phyloP scores from a whole-genome alignment of 2,888 invertebrate species.

The Serrognathus titanus region DNA sequence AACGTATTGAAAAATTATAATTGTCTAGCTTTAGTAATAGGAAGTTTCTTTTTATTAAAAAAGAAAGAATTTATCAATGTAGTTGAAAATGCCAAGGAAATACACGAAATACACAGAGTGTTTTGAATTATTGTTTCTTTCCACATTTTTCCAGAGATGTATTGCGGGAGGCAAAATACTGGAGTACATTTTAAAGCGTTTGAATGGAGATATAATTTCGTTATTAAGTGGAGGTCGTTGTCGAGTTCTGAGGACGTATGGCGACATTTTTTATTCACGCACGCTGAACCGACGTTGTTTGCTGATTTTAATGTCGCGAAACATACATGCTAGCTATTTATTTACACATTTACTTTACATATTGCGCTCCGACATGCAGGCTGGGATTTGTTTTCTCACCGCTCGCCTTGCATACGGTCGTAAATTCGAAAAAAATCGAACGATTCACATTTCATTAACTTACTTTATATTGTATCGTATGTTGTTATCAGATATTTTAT shows the following conservation, averaged over 20 bases:
- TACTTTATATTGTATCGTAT: too few relatives aligned
- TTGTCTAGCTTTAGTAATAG: too few relatives aligned
- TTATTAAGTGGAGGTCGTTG: slow-evolving; percentile 32
- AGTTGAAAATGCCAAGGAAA: too few relatives aligned
- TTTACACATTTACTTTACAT: slow-evolving; percentile 31
- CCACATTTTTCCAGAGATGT: not conserved
- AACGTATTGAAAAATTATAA: too few relatives aligned
- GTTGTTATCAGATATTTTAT: too few relatives aligned
- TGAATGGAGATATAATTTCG: slow-evolving; percentile 31
- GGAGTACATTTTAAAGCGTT: slow-evolving; percentile 14
- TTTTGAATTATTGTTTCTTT: too few relatives aligned
- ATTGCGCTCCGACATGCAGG: slow-evolving; percentile 32
- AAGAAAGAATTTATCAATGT: too few relatives aligned
- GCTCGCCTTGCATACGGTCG: slow-evolving; percentile 1
- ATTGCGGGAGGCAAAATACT: slow-evolving; percentile 1
- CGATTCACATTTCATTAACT: too few relatives aligned
- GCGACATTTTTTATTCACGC: slow-evolving; percentile 36
- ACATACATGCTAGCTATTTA: slow-evolving; percentile 37
- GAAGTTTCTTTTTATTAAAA: too few relatives aligned
- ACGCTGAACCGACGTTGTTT: slow-evolving; percentile 36
- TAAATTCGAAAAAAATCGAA: too few relatives aligned
- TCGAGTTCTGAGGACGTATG: slow-evolving; percentile 35
- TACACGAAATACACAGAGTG: too few relatives aligned
- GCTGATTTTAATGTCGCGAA: slow-evolving; percentile 41
- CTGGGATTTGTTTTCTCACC: slow-evolving; percentile 2